Evolutionary conservation across 2,113 vertebrate species (phyloP), one percentile per base, ranked within the genome.

Genomic region (Origma solitaria): DNA sequence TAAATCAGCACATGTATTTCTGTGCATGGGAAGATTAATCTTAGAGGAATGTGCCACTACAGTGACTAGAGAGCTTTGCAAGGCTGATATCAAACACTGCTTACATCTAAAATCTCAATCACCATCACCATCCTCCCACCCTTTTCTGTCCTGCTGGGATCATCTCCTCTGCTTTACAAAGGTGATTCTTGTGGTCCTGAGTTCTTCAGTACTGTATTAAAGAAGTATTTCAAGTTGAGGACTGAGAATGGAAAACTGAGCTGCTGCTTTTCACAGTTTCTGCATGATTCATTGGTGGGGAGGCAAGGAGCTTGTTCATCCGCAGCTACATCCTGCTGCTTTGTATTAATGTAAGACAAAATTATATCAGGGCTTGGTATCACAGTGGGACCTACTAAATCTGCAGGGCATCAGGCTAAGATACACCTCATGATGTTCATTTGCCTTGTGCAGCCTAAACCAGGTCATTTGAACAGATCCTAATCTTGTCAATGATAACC

Each of bases 81-180:
- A 75, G 33, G 23, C 45, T 45, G 6, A 54, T 33, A 56, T 11
- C 14, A 75, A 70, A 66, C 11, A 40, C 17, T 44, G 7, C 6
- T 1, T 19, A 45, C 0, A 0, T 28, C 65, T 62, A 24, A 82
- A 85, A 73, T 37, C 51, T 81, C 73, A 76, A 5, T 25, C 30
- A 42, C 22, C 0, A 0, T 19, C 54, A 57, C 8, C 38, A 78
- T 42, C 49, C 37, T 68, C 18, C 21, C 0, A 4, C 14, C 15
- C 12, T 70, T 81, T 78, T 33, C 56, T 72, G 53, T 7, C 37
- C n/a, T 7, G 0, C 33, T 68, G 51, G 30, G 45, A 86, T 11
- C 1, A 21, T 27, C 40, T 86, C 21, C 12, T 61, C 71, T 62
- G 17, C 42, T 78, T 94, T 82, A 58, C 21, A 84, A 35, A 27